A percentile compares a stretch with the other conserved stretches of the same genome.
Evolutionary conservation across 2,113 vertebrate species (phyloP).

Genomic region (Cheirogaleus medius): DNA sequence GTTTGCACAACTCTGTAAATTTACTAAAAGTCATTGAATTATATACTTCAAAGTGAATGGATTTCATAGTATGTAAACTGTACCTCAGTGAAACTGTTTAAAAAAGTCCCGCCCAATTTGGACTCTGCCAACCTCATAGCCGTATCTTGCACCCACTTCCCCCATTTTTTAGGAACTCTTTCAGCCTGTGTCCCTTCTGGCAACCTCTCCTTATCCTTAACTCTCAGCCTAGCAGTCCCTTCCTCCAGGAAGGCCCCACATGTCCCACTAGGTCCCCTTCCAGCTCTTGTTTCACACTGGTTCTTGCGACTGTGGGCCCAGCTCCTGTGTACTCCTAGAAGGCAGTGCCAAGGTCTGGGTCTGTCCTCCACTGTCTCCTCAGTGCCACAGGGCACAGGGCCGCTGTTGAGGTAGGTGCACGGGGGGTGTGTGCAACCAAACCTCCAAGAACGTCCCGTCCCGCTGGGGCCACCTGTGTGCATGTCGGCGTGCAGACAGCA

Average conservation of each 20-base stretch:
- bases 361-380: background rate
- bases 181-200: background rate
- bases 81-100: background rate
- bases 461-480: background rate
- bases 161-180: background rate
- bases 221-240: background rate
- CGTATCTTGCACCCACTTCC: background rate
- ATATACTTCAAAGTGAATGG: background rate
- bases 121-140: background rate
- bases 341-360: background rate
- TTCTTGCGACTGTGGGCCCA: background rate
- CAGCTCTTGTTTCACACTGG: background rate
- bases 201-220: background rate
- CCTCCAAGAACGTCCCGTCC: background rate
- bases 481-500: background rate
- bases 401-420: fast-evolving
- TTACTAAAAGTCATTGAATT: constrained; percentile 9
- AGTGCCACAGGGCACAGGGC: background rate
- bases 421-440: background rate
- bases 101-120: background rate
- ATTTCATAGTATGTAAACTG: constrained; percentile 27
- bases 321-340: background rate
- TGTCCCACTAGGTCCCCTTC: background rate
- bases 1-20: background rate
- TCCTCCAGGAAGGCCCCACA: background rate